Conservation (phyloP, 2,888 invertebrate species). For the Andrena camellia region DNA sequence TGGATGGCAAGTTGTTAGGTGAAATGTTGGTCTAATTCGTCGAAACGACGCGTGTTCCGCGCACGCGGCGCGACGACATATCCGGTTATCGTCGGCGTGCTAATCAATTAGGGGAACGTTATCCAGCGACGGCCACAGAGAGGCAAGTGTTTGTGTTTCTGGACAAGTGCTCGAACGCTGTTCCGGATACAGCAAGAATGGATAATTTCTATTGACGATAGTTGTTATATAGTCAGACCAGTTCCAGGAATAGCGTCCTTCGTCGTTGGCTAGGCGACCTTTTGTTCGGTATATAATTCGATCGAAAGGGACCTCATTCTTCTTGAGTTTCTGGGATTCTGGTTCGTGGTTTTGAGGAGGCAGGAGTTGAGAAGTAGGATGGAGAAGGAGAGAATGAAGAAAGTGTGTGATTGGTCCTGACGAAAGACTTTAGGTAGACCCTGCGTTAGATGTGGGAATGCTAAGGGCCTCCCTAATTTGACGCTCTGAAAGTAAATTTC, state of each 20-base stretch:
- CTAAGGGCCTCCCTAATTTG: no score
- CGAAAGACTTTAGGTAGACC: no score
- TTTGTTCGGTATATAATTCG: not conserved
- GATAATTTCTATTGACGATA: conserved; percentile 11
- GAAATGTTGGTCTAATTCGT: conserved; percentile 53
- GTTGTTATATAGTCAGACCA: conserved; percentile 41
- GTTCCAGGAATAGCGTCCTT: conserved; percentile 10
- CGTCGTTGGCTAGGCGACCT: not conserved
- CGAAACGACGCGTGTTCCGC: conserved; percentile 49
- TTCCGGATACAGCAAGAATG: conserved; percentile 23
- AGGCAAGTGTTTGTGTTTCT: conserved; percentile 45
- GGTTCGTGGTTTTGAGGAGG: no score
- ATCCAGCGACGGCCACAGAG: conserved; percentile 50
- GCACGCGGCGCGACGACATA: conserved; percentile 58
- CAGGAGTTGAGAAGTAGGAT: no score
- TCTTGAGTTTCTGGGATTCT: no score
- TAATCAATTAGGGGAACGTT: conserved; percentile 67
- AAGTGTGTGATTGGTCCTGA: no score
- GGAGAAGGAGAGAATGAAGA: no score
- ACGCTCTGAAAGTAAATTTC: no score
- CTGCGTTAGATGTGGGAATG: no score
- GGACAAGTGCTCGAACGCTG: conserved; percentile 49
- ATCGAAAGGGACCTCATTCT: no score
- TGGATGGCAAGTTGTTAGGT: conserved; percentile 10
- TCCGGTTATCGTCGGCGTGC: conserved; percentile 63